Evolutionary conservation across 1,140 invertebrate species (phyloP), one percentile per base, ranked within the genome.

Genomic region (Mesaphorura yosii): DNA sequence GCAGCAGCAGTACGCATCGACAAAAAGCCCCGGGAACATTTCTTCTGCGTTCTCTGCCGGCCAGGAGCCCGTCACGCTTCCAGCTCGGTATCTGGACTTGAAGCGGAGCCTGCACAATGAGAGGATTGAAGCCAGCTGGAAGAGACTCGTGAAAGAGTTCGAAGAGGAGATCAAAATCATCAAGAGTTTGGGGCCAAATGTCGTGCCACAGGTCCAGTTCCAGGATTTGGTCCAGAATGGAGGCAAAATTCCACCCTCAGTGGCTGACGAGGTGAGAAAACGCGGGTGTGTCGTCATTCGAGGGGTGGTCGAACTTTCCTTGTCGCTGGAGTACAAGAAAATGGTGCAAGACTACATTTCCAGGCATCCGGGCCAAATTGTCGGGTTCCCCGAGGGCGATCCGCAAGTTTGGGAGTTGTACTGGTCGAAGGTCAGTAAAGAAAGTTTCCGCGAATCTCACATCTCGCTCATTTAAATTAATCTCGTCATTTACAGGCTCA

Each of bases 401-500:
- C 52, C 52, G 2, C 52, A 54, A 54, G 52, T 54, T 2, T 54
- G 52, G 52, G 52, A 54, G 25, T 25, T 54, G 7, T 54, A 54
- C 17, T 54, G 52, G 52, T 54, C 52, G 0, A 48, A 48, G n/a
- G n/a, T n/a, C n/a, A n/a, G n/a, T n/a, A n/a, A n/a, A n/a, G n/a
- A n/a, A n/a, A n/a, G n/a, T n/a, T n/a, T n/a, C n/a, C n/a, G n/a
- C n/a, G n/a, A n/a, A n/a, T n/a, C n/a, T n/a, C n/a, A n/a, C n/a
- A n/a, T n/a, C n/a, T n/a, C n/a, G n/a, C n/a, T n/a, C n/a, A n/a
- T n/a, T n/a, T n/a, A n/a, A n/a, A n/a, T n/a, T n/a, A n/a, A n/a
- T n/a, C n/a, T n/a, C n/a, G n/a, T n/a, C n/a, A n/a, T n/a, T n/a
- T n/a, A n/a, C n/a, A n/a, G 27, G 45, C 46, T 34, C 37, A 25